Base-by-base conservation (phyloP, 1,140 invertebrate species). In the Dendroctonus valens region DNA sequence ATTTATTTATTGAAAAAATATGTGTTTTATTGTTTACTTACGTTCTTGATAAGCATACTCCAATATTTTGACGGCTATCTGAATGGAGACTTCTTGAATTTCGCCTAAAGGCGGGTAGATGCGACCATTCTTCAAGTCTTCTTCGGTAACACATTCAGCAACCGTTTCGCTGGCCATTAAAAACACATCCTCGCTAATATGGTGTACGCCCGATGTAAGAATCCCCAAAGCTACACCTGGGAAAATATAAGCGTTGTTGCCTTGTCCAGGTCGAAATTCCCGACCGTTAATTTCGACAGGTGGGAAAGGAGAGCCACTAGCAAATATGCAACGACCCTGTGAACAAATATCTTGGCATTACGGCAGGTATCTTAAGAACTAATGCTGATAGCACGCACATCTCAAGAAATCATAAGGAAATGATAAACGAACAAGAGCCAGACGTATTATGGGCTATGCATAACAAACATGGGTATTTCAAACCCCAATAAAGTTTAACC, bases 211-310 rank as follows among this genome's bases (percentile, higher is more conserved):
- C 0, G 91, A 89, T 6, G 87, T 86, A 57, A 97, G 93, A 11
- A 96, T 92, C 14, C 93, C 96, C 5, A 98, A 82, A 15, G 93
- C 94, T 0, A 98, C 87, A 49, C 93, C 94, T 2, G 96, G 96
- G 81, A 98, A 98, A 67, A 98, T 97, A 79, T 98, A 98, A 0
- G 96, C 92, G 78, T 98, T 98, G 80, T 98, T 98, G 52, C 95
- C 94, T 80, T 98, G 96, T 0, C 96, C 96, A 0, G 96, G 92
- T 67, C 89, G 85, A 77, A 86, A 96, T 4, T 86, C 88, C 76
- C 91, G 89, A 5, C 90, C 92, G 44, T 90, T 85, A 58, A 88
- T 84, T 0, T 83, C 80, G 0, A 97, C 92, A 14, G 91, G 86
- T 48, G 86, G 86, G 79, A 97, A 98, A 0, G 96, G 96, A 44